These are phyloP conservation scores for Todiramphus chloris DNA, from an alignment of 2,113 vertebrate genomes.

Conservation along the genomic window DNA sequence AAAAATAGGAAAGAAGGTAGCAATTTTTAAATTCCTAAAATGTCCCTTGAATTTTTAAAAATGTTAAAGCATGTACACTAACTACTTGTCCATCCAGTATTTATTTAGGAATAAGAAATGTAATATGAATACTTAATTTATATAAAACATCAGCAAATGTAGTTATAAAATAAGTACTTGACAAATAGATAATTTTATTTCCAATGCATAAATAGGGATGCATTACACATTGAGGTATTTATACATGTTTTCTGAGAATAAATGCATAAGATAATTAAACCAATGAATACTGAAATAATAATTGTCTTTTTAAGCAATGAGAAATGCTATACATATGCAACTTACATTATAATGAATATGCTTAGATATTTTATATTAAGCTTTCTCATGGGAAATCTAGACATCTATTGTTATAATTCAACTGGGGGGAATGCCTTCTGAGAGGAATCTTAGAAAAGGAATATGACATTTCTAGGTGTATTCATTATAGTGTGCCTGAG, in stretches of 20 bases:
- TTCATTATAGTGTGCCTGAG: not conserved
- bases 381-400: not conserved
- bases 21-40: not conserved
- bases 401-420: not conserved
- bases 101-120: not conserved
- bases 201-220: not conserved
- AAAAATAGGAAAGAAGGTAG: not conserved
- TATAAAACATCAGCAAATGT: not conserved
- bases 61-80: not conserved
- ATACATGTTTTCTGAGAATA: not conserved
- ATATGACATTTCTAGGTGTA: not conserved
- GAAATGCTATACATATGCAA: not conserved
- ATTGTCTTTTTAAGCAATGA: not conserved
- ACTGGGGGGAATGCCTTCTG: not conserved
- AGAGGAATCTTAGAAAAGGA: not conserved
- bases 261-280: not conserved
- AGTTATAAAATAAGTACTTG: not conserved
- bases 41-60: not conserved
- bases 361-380: not conserved
- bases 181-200: not conserved
- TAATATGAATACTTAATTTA: not conserved
- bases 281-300: not conserved
- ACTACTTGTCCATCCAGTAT: not conserved
- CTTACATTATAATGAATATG: not conserved
- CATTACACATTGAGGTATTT: not conserved